Conservation (phyloP, 1,140 invertebrate species). For the Streblospio benedicti region DNA sequence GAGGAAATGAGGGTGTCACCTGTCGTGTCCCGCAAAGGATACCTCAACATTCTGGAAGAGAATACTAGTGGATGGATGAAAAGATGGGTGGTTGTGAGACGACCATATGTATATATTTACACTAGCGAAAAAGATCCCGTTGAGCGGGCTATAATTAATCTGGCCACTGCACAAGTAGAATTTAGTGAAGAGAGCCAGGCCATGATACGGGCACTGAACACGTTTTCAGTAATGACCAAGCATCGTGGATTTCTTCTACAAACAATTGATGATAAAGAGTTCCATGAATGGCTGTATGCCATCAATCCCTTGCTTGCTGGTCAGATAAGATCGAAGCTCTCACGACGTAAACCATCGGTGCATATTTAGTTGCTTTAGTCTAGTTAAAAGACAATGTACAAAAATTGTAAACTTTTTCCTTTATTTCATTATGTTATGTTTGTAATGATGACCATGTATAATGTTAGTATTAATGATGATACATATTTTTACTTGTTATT, state of each 20-base stretch:
- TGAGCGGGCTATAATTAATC: conserved; percentile 90
- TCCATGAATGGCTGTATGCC: conserved; percentile 98
- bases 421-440: no score
- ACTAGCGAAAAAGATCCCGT: conserved; percentile 95
- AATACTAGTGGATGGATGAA: conserved; percentile 95
- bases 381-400: no score
- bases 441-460: no score
- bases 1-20: conserved; percentile 96
- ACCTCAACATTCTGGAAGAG: conserved; percentile 93
- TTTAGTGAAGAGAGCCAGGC: conserved; percentile 78
- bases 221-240: conserved; percentile 85
- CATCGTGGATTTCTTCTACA: conserved; percentile 92
- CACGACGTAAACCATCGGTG: no score
- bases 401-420: no score
- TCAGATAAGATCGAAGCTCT: conserved; percentile 74
- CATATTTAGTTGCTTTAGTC: no score
- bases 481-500: no score
- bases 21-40: conserved; percentile 89
- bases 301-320: conserved; percentile 97
- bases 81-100: conserved; percentile 91
- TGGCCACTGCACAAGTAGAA: conserved; percentile 91
- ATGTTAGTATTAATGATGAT: no score
- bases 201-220: conserved; percentile 63
- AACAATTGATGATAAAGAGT: conserved; percentile 89
- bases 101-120: conserved; percentile 98